Base-by-base conservation (phyloP, 2,797 vertebrate genomes). In the Emydoidea blandingii region DNA sequence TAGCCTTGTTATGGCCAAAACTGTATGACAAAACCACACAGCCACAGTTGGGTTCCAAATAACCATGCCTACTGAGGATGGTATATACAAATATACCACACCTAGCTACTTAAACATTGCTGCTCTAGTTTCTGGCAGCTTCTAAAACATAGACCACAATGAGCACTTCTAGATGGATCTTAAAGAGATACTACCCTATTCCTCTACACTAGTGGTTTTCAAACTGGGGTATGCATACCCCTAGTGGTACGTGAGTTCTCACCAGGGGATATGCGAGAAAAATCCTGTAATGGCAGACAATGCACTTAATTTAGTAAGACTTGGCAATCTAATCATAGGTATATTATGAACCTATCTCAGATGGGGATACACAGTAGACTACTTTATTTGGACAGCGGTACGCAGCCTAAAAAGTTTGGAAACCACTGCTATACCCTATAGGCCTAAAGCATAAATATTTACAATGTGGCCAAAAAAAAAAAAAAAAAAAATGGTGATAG, bases 31-130 rank as follows among this genome's bases (percentile, higher is more conserved):
- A 68, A 97, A 93, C 95, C 94, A 92, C 85, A 95, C 86, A 97
- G 93, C 83, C 97, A 95, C 96, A 97, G 96, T 91, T 97, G 97
- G 96, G 89, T 96, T 97, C 96, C 97, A 96, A 96, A 96, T 93
- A 97, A 96, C 96, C 96, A 96, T 97, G 96, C 96, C 97, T 97
- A 97, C 96, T 96, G 97, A 96, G 97, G 62, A 65, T 10, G 5
- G 65, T 97, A 97, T 93, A 97, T 95, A 97, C 93, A 97, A 97
- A 97, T 97, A 97, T 97, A 95, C 96, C 89, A 93, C 88, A 92
- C 97, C 94, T 95, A 93, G 91, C 96, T 96, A 18, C 84, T 92
- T 93, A 96, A 97, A 96, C 93, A 96, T 91, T 95, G 94, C 93
- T 94, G 81, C 79, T 97, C 93, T 95, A 95, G 96, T 97, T 97